Evolutionary conservation across 2,113 vertebrate genomes (phyloP).

Genomic region (Halcyon senegalensis): DNA sequence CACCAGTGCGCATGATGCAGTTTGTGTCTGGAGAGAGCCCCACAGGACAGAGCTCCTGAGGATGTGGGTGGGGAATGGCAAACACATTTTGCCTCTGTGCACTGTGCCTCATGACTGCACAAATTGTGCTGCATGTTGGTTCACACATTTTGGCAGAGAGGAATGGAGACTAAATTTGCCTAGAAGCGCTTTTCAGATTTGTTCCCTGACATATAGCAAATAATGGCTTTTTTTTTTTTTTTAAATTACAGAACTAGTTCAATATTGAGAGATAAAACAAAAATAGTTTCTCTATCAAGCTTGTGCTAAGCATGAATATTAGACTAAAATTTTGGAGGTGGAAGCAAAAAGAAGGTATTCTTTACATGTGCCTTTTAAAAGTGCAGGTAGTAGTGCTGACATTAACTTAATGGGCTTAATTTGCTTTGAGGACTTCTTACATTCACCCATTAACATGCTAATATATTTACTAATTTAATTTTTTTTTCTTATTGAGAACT

Average conservation of each 20-base stretch:
- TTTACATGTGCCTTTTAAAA: neutral
- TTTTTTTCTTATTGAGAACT: neutral
- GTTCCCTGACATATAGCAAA: neutral
- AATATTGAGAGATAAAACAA: neutral
- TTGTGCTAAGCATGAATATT: neutral
- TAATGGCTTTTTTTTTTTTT: neutral
- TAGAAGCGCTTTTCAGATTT: neutral
- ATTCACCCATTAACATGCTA: neutral
- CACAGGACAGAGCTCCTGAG: rapidly evolving
- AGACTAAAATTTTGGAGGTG: neutral
- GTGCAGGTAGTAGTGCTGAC: neutral
- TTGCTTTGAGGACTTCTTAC: neutral
- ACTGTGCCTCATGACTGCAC: rapidly evolving
- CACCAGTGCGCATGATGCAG: neutral
- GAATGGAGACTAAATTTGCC: neutral
- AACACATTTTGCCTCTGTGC: rapidly evolving
- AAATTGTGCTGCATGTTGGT: neutral
- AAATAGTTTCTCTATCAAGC: neutral
- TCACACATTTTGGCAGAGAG: neutral
- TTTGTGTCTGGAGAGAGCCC: rapidly evolving
- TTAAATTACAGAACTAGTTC: neutral
- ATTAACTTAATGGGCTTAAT: neutral
- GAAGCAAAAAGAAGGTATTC: neutral
- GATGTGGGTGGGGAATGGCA: rapidly evolving
- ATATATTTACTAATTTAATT: neutral